Percentiles rank a stretch among this genome's conserved stretches.
Evolutionary conservation across 2,797 vertebrate species (phyloP).

Genomic region (Dryobates pubescens): DNA sequence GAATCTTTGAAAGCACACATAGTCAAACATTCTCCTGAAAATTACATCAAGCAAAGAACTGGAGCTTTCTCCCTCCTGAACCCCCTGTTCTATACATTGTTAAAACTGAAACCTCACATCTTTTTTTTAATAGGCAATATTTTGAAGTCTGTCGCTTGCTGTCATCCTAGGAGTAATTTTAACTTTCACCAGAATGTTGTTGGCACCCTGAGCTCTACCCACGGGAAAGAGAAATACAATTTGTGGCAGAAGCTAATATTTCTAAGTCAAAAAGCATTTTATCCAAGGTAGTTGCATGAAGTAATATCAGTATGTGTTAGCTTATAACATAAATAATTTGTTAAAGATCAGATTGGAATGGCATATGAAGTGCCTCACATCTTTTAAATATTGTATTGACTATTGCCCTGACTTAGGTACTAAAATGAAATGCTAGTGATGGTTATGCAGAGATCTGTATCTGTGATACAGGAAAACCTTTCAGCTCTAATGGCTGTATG

Average conservation of each 20-base stretch:
- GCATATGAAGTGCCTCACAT: neutral
- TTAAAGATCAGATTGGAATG: slow-evolving; percentile 27
- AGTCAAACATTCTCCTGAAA: slow-evolving; percentile 3
- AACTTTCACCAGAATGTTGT: slow-evolving; percentile 36
- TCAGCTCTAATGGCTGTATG: slow-evolving; percentile 1
- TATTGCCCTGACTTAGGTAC: neutral
- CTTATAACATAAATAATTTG: slow-evolving; percentile 8
- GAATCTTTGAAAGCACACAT: neutral
- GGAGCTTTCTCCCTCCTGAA: slow-evolving; percentile 20
- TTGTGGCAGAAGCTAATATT: slow-evolving; percentile 52
- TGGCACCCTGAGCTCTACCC: slow-evolving; percentile 25
- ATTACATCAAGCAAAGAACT: neutral
- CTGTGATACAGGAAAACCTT: neutral
- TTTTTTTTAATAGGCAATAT: slow-evolving; percentile 3
- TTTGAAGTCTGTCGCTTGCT: slow-evolving; percentile 51
- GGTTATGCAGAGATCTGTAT: slow-evolving; percentile 2
- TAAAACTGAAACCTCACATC: slow-evolving; percentile 48
- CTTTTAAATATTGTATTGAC: slow-evolving; percentile 12
- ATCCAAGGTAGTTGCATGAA: slow-evolving; percentile 8
- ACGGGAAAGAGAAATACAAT: slow-evolving; percentile 27
- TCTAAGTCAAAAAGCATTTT: slow-evolving; percentile 40
- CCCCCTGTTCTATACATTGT: neutral
- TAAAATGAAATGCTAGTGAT: neutral
- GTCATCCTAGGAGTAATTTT: slow-evolving; percentile 28
- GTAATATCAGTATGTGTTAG: slow-evolving; percentile 7